Base-by-base conservation (phyloP, 2,888 invertebrate genomes). In the Dascillus cervinus region DNA sequence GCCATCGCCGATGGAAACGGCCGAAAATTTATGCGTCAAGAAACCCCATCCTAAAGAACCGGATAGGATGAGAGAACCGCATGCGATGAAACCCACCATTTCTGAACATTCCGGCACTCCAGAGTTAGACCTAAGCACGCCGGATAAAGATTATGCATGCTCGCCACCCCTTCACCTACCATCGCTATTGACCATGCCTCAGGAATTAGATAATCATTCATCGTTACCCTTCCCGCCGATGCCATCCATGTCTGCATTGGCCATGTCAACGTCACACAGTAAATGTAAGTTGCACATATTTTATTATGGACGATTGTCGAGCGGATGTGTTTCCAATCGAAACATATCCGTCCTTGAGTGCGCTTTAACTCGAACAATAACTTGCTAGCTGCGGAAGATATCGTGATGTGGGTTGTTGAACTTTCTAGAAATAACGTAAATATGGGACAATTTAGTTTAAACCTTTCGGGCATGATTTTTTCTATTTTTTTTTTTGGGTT, bases 231-330 rank as follows among this genome's bases (percentile, higher is more conserved):
- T 81, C 67, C 80, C 82, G 43, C 80, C 79, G 34, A 78, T 82
- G 68, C 74, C 80, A 26, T 78, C 82, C 21, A 75, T 82, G 47
- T 76, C 82, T 37, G 82, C 84, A 34, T 67, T 88, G 46, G 77
- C 85, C 20, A 69, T 88, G 58, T 85, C 87, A 47, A 84, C 87
- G 52, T 85, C 87, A 34, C 87, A 88, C 70, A 81, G 79, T 75
- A 69, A 82, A 78, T 79, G 64, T 64, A 58, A 64, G 64, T 58
- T 37, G 9, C n/a, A 17, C 17, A 17, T 17, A 4, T 17, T 17
- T 6, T 6, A 17, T 17, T 17, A 17, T 17, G 8, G n/a, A 6
- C 8, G 17, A 6, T 17, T 17, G 17, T 17, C 17, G 8, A 17
- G 17, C 8, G 17, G n/a, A n/a, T n/a, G n/a, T n/a, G n/a, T n/a